Evolutionary conservation across 2,888 invertebrate genomes (phyloP).

Genomic region (Epinotia ramella): DNA sequence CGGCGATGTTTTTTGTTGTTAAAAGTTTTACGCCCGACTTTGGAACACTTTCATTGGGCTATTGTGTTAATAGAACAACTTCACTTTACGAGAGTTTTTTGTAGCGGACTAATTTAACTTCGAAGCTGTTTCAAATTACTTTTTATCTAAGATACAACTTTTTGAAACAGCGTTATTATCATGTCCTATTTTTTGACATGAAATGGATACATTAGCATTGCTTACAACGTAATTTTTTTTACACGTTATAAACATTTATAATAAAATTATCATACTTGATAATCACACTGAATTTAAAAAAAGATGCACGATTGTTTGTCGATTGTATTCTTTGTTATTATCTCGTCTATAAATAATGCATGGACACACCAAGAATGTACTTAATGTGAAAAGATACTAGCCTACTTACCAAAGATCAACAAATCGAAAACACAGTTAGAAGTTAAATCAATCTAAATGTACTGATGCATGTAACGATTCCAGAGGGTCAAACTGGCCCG

Average conservation of each 20-base stretch:
- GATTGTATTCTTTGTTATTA: no score
- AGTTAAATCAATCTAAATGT: no score
- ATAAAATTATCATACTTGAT: neutral
- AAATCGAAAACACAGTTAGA: no score
- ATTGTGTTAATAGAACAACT: slow-evolving; percentile 7
- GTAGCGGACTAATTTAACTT: slow-evolving; percentile 23
- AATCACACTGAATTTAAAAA: no score
- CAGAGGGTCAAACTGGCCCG: neutral
- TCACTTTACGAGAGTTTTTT: slow-evolving; percentile 26
- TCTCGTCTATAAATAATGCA: no score
- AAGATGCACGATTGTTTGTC: no score
- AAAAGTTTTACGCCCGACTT: slow-evolving; percentile 22
- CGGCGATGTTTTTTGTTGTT: slow-evolving; percentile 10
- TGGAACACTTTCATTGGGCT: slow-evolving; percentile 8
- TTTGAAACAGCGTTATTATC: neutral
- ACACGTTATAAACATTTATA: neutral
- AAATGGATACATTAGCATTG: neutral
- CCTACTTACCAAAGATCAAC: no score
- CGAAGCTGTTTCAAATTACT: slow-evolving; percentile 6
- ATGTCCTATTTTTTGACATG: neutral
- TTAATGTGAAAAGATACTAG: no score
- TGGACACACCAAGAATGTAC: no score
- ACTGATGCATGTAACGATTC: no score
- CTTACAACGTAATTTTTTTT: neutral
- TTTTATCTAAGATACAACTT: neutral